Conservation (phyloP, 2,888 invertebrate genomes). For the Chloroclystis v-ata region DNA sequence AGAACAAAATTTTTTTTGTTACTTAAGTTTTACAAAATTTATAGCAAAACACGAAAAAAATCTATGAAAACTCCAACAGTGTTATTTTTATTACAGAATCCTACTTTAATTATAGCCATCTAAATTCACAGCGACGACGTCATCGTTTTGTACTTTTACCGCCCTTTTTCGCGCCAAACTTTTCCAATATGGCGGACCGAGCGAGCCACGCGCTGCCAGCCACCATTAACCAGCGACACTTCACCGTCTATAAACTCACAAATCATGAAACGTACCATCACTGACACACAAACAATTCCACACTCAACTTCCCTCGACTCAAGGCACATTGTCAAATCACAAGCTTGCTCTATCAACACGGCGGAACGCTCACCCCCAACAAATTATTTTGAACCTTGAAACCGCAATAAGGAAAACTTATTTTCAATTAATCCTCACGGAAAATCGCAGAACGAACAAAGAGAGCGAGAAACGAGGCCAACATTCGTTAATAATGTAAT, state of each 20-base stretch:
- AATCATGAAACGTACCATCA: conserved; percentile 74
- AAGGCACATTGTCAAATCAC: conserved; percentile 47
- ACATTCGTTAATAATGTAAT: conserved; percentile 78
- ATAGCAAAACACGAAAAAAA: too few relatives aligned
- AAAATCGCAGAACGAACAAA: conserved; percentile 74
- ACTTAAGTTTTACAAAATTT: too few relatives aligned
- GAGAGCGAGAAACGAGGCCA: conserved; percentile 76
- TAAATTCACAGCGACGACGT: conserved; percentile 29
- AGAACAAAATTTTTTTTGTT: too few relatives aligned
- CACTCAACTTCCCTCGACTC: conserved; percentile 36
- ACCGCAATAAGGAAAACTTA: conserved; percentile 58
- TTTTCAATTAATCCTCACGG: conserved; percentile 61
- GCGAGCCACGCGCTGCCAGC: conserved; percentile 73
- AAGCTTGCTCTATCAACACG: conserved; percentile 46
- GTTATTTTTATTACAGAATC: too few relatives aligned
- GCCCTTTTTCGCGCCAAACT: conserved; percentile 72
- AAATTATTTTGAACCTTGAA: conserved; percentile 70
- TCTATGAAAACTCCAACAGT: too few relatives aligned
- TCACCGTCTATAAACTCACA: conserved; percentile 79
- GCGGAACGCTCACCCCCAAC: conserved; percentile 56
- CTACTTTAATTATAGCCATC: conserved; percentile 18
- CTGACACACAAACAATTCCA: conserved; percentile 41
- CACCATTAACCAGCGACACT: conserved; percentile 78
- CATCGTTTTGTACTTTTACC: conserved; percentile 45
- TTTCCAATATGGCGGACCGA: conserved; percentile 75